These are phyloP conservation scores for Tinea trinotella DNA, from an alignment of 2,888 invertebrate species.

Conservation along the genomic window DNA sequence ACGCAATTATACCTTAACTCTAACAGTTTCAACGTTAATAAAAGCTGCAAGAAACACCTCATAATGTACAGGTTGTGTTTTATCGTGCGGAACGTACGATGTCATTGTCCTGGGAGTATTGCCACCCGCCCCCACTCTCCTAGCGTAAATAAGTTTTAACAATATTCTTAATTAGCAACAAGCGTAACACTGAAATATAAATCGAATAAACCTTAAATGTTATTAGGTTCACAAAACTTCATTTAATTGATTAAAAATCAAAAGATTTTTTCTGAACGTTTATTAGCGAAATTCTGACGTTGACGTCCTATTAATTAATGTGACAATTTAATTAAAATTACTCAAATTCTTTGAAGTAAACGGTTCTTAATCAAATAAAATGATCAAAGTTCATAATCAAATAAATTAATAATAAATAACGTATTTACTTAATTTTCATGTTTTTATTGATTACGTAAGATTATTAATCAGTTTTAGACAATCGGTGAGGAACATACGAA, in stretches of 20 bases:
- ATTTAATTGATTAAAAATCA: neutral
- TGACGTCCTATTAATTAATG: neutral
- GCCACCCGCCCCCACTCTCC: constrained; percentile 25
- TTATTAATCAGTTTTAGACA: constrained; percentile 7
- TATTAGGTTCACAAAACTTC: neutral
- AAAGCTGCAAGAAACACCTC: constrained; percentile 44
- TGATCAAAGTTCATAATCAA: no score
- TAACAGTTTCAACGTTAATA: constrained; percentile 40
- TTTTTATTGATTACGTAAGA: neutral
- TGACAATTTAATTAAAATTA: neutral
- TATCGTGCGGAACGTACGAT: constrained; percentile 67
- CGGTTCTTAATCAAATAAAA: neutral
- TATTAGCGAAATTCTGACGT: neutral
- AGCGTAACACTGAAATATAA: constrained; percentile 1
- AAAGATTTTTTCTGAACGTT: neutral
- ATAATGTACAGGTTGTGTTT: constrained; percentile 59
- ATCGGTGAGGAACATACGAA: neutral
- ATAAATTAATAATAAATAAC: neutral
- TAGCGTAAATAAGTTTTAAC: constrained; percentile 7
- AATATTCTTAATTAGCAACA: constrained; percentile 10
- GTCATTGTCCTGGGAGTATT: constrained; percentile 64
- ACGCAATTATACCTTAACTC: constrained; percentile 40
- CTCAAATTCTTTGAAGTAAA: neutral
- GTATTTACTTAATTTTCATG: neutral
- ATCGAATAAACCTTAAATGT: neutral